Conservation (phyloP, 2,113 vertebrate genomes). For the Hemicordylus capensis region DNA sequence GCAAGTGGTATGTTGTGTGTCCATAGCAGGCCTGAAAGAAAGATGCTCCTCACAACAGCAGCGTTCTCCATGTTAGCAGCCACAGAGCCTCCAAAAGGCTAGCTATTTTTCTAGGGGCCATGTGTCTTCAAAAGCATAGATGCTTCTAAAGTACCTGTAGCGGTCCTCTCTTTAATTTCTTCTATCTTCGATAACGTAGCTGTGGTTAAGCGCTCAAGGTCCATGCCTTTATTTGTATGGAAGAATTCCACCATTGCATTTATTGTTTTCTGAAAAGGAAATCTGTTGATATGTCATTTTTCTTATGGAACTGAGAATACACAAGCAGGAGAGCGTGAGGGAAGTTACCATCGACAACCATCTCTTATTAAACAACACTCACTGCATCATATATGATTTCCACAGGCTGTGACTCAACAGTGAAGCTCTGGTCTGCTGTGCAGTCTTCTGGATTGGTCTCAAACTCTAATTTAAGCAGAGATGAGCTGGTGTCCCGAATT, state of each 20-base stretch:
- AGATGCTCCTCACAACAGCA: not conserved
- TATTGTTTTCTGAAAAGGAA: conserved; percentile 83
- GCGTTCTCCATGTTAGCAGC: not conserved
- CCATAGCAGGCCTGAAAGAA: not conserved
- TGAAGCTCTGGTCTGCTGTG: conserved; percentile 85
- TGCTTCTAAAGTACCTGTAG: conserved; percentile 77
- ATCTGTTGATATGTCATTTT: not conserved
- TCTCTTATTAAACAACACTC: conserved; percentile 53
- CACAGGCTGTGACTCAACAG: conserved; percentile 90
- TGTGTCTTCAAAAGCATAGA: not conserved
- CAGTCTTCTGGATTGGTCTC: conserved; percentile 87
- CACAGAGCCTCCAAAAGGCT: not conserved
- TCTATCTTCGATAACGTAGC: conserved; percentile 93
- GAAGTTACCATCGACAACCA: no score
- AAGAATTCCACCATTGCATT: conserved; percentile 93
- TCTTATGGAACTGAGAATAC: not conserved
- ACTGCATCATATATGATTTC: conserved; percentile 97
- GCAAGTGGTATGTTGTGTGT: no score
- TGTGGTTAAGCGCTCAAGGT: conserved; percentile 90
- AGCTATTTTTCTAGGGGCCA: accelerated
- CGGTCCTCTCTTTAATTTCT: conserved; percentile 95
- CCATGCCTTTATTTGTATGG: conserved; percentile 84
- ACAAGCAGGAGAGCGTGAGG: not conserved
- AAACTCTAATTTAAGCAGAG: conserved; percentile 87
- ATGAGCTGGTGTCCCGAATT: conserved; percentile 83